Evolutionary conservation across 2,888 invertebrate species (phyloP), one percentile per base, ranked within the genome.

Genomic region (Agonopterix arenella): DNA sequence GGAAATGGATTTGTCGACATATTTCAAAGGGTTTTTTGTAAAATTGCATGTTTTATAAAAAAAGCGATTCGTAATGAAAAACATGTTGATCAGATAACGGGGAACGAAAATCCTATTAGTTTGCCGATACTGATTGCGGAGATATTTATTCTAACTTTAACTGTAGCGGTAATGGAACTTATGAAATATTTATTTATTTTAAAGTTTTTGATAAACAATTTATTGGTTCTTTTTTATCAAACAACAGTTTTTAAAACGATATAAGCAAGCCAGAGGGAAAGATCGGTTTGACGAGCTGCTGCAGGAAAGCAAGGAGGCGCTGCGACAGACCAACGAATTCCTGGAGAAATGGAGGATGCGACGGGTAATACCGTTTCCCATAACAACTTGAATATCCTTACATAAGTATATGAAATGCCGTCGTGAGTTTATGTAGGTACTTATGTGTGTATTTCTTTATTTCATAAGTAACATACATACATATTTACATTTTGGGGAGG

Each of bases 261-360:
- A 76, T 57, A 84, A 80, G 51, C 55, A 69, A 11, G 53, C 54
- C 2, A 71, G 68, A 0, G 52, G 59, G n/a, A 71, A 66, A 36
- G 83, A 85, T 43, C 73, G 69, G 0, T 70, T 84, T 10, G 81
- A 83, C 43, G 73, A 75, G 4, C 73, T 86, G 0, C 57, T 84
- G 0, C 62, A 74, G 2, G 80, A 86, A 49, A 84, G 84, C 53
- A 78, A 76, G 44, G 79, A 81, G 1, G 65, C 76, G 1, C 52
- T 86, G 36, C 66, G 61, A 2, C 73, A 80, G 51, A 82, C 80
- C 10, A 82, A 82, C 41, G 77, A 80, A 48, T 82, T 78, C 45
- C 53, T 86, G 11, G 84, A 85, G 45, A 84, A 81, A 56, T 84
- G 83, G 83, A 68, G 76, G 1, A 50, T 74, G 1, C 64, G 79